Evolutionary conservation across 2,113 vertebrate genomes (phyloP).

Genomic region (Atrichornis clamosus): DNA sequence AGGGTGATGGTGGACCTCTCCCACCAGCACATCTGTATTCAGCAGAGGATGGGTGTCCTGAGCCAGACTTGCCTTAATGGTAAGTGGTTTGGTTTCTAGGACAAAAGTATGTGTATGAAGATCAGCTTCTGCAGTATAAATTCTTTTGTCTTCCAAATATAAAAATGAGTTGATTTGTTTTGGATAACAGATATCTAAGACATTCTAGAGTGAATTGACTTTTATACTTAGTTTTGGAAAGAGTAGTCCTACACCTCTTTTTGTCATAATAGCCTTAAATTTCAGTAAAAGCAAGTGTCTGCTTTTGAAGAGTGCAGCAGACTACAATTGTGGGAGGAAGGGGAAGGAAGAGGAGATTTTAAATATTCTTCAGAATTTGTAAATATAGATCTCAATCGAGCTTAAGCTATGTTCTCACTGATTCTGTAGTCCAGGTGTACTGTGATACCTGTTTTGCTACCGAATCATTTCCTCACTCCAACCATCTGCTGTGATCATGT

Average conservation of each 20-base stretch:
- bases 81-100: not conserved
- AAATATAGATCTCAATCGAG: not conserved
- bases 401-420: not conserved
- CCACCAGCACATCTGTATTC: not conserved
- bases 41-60: not conserved
- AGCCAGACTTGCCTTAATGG: not conserved
- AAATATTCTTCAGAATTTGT: not conserved
- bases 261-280: conserved; percentile 6
- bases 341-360: not conserved
- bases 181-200: not conserved
- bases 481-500: not conserved
- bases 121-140: not conserved
- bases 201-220: not conserved
- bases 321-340: not conserved
- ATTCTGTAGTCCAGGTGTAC: not conserved
- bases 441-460: not conserved
- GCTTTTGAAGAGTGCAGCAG: not conserved
- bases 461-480: not conserved
- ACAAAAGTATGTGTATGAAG: not conserved
- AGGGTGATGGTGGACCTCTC: not conserved
- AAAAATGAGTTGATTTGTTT: not conserved
- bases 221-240: not conserved
- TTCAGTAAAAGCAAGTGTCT: not conserved
- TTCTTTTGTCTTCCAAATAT: not conserved
- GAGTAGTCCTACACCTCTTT: not conserved